Conservation (phyloP, 2,797 vertebrate genomes). For the Acrossocheilus fasciatus region DNA sequence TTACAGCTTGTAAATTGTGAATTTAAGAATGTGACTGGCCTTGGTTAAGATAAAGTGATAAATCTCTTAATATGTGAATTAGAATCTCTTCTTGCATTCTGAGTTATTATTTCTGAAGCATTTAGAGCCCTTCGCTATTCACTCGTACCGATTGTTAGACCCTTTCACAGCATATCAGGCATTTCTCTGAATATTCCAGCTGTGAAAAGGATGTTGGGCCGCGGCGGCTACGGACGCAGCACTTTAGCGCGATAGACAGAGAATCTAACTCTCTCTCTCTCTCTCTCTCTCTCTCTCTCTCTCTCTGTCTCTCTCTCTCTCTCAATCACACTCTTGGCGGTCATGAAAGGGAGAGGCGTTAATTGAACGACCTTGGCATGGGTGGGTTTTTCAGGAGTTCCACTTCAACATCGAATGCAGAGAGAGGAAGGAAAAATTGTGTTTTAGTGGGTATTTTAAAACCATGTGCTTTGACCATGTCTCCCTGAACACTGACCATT, state of each 20-base stretch:
- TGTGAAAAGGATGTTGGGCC: constrained; percentile 33
- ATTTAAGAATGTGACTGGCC: not conserved
- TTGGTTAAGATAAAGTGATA: not conserved
- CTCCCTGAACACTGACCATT: constrained; percentile 65
- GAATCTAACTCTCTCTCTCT: constrained; percentile 59
- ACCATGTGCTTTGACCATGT: constrained; percentile 63
- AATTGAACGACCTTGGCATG: constrained; percentile 77
- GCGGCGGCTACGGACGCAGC: constrained; percentile 70
- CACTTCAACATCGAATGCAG: constrained; percentile 67
- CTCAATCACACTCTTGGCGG: constrained; percentile 65
- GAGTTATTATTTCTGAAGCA: not conserved
- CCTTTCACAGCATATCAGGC: constrained; percentile 28
- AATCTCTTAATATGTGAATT: constrained; percentile 7
- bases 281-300: constrained; percentile 45
- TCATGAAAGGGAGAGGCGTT: constrained; percentile 71
- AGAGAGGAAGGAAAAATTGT: constrained; percentile 64
- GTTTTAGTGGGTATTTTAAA: constrained; percentile 66
- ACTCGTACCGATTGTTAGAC: not conserved
- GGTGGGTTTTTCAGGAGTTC: constrained; percentile 68
- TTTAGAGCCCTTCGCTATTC: not conserved
- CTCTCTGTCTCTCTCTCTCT: constrained; percentile 57
- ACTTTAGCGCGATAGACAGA: constrained; percentile 72
- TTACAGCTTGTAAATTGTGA: not conserved
- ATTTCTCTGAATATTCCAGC: constrained; percentile 17
- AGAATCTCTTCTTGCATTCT: constrained; percentile 3